phyloP scores from a whole-genome alignment of 2,113 vertebrate genomes.

The Alethe castanea region DNA sequence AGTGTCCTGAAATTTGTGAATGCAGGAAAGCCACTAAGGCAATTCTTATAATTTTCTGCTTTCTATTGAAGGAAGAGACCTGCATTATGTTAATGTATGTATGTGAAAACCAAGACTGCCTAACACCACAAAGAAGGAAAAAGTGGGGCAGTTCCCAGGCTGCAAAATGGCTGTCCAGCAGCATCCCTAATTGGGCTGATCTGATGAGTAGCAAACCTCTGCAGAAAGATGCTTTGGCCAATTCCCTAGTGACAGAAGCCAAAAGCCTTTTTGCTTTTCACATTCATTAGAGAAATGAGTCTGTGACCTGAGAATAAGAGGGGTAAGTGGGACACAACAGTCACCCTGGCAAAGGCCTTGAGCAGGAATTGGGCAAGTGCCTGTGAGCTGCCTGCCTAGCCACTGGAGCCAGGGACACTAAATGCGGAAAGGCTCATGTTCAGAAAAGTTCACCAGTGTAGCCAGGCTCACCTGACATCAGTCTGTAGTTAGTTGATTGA shows the following conservation, averaged over 20 bases:
- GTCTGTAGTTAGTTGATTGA: constrained; percentile 75
- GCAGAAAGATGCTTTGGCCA: background rate
- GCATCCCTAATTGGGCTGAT: background rate
- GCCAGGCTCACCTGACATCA: constrained; percentile 84
- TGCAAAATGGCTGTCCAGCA: background rate
- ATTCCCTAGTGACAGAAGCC: background rate
- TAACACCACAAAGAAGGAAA: background rate
- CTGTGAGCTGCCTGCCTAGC: background rate
- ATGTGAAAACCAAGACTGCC: background rate
- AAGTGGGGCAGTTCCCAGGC: background rate
- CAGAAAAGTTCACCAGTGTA: background rate
- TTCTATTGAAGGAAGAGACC: background rate
- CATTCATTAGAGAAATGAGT: constrained; percentile 3
- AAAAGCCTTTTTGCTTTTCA: constrained; percentile 4
- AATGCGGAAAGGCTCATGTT: background rate
- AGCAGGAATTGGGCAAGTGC: background rate
- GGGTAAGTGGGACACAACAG: background rate
- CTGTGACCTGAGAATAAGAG: constrained; percentile 37
- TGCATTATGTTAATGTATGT: background rate
- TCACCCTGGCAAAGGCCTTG: background rate
- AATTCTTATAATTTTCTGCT: background rate
- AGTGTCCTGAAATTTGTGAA: background rate
- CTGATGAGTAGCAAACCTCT: background rate
- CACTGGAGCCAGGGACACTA: background rate
- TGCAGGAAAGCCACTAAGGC: background rate